Percentiles rank a stretch among this genome's conserved stretches.
Evolutionary conservation across 2,888 invertebrate genomes (phyloP).

Genomic region (Tupiocoris notatus): DNA sequence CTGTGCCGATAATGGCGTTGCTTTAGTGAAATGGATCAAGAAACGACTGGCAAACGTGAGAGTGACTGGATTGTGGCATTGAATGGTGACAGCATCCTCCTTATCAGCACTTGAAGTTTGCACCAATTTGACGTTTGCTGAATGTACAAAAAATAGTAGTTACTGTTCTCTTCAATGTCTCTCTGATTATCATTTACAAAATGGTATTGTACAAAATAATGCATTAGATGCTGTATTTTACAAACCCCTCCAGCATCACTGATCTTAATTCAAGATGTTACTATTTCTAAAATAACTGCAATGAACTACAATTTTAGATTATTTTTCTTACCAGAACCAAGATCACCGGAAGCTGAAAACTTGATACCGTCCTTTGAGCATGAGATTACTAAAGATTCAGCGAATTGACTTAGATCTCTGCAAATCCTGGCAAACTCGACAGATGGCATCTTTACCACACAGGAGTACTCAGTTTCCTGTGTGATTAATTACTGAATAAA

Average conservation of each 20-base stretch:
- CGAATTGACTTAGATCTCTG: slow-evolving; percentile 94
- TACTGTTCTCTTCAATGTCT: too few species aligned
- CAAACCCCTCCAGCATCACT: too few species aligned
- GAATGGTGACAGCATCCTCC: slow-evolving; percentile 90
- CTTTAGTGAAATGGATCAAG: slow-evolving; percentile 96
- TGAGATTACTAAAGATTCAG: slow-evolving; percentile 95
- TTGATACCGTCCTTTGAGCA: slow-evolving; percentile 96
- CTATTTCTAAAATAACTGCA: too few species aligned
- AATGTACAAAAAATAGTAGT: too few species aligned
- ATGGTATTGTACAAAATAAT: too few species aligned
- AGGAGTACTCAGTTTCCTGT: slow-evolving; percentile 94
- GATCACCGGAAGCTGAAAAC: slow-evolving; percentile 93
- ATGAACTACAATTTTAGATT: too few species aligned
- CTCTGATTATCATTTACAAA: too few species aligned
- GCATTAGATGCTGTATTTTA: too few species aligned
- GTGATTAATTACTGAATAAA: not conserved
- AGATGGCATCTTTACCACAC: slow-evolving; percentile 93
- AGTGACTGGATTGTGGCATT: slow-evolving; percentile 96
- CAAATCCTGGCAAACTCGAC: slow-evolving; percentile 96
- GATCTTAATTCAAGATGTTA: too few species aligned
- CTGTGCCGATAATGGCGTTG: slow-evolving; percentile 84
- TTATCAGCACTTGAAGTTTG: slow-evolving; percentile 83
- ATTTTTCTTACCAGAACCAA: slow-evolving; percentile 53
- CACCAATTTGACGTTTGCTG: slow-evolving; percentile 83
- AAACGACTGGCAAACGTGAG: slow-evolving; percentile 96